Evolutionary conservation across 2,113 vertebrate species (phyloP), one percentile per base, ranked within the genome.

Genomic region (Anguilla japonica): DNA sequence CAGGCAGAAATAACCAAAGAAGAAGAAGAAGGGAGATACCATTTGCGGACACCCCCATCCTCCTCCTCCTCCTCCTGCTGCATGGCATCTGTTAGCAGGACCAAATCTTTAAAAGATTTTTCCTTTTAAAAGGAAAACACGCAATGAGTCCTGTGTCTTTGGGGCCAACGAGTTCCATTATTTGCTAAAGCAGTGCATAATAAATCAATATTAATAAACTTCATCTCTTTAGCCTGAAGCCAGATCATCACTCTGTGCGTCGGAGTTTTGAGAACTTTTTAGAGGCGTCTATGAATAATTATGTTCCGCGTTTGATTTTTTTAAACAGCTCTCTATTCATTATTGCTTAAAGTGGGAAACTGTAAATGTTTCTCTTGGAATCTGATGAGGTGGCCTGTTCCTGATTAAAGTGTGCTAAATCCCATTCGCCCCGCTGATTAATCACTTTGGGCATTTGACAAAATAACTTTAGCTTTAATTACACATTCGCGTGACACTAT

Each of bases 301-400:
- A 29, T 75, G 5, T 34, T 75, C 11, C n/a, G 18, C 3, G 60
- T 67, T 67, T 67, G 60, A 67, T 67, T 67, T 67, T 67, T 67
- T 34, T 34, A 34, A 67, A 67, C 60, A 80, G 41, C 80, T 20
- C 16, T 81, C 40, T 81, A 43, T 81, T 46, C 16, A 81, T 81
- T 81, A 81, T 26, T 26, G 80, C 41, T 81, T 81, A 6, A n/a
- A 81, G 80, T 41, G 80, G 34, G 18, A 81, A 81, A 43, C 18
- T 81, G 80, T 81, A 41, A 81, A 81, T 7, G 40, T 26, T 81
- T 40, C 80, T 46, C 80, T 41, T 46, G 80, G 80, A 75, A 75
- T 75, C 71, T 75, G 71, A 34, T 75, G 71, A 75, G n/a, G n/a
- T 1, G 34, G 80, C 40, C 41, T 43, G 34, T 46, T 81, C 80